phyloP scores from a whole-genome alignment of 2,113 vertebrate genomes.

The Chaetorhynchus papuensis region DNA sequence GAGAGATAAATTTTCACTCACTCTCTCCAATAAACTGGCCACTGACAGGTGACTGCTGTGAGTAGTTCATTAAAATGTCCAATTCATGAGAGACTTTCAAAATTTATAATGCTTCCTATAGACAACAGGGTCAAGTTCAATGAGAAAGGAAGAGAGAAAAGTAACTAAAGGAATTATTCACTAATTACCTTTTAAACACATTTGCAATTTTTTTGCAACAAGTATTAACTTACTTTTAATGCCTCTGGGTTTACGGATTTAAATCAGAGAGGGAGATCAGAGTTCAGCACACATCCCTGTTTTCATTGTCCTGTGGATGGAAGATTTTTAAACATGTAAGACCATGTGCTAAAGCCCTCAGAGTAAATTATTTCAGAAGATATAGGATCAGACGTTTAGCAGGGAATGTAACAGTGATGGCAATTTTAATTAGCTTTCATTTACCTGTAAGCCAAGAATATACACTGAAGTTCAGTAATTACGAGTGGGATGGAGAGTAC shows the following conservation, averaged over 20 bases:
- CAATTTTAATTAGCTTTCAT: not conserved
- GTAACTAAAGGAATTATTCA: constrained; percentile 61
- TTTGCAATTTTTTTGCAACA: constrained; percentile 2
- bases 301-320: not conserved
- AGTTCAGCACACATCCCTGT: not conserved
- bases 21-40: constrained; percentile 34
- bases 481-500: not conserved
- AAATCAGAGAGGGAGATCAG: not conserved
- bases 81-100: constrained; percentile 70
- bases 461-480: not conserved
- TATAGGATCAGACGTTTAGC: not conserved
- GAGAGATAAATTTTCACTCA: constrained; percentile 73
- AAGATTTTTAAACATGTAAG: not conserved
- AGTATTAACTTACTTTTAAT: constrained; percentile 39
- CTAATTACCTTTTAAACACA: constrained; percentile 59
- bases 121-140: constrained; percentile 73
- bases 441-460: not conserved
- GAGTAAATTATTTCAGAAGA: not conserved
- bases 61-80: constrained; percentile 78
- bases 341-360: not conserved
- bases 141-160: constrained; percentile 55
- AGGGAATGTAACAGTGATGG: not conserved
- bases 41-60: constrained; percentile 75
- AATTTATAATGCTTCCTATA: constrained; percentile 76
- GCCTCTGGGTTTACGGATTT: not conserved